A percentile compares a stretch with the other conserved stretches of the same genome.
These are phyloP conservation scores for Pedetes capensis DNA, from an alignment of 2,113 vertebrate genomes.

Conservation along the genomic window DNA sequence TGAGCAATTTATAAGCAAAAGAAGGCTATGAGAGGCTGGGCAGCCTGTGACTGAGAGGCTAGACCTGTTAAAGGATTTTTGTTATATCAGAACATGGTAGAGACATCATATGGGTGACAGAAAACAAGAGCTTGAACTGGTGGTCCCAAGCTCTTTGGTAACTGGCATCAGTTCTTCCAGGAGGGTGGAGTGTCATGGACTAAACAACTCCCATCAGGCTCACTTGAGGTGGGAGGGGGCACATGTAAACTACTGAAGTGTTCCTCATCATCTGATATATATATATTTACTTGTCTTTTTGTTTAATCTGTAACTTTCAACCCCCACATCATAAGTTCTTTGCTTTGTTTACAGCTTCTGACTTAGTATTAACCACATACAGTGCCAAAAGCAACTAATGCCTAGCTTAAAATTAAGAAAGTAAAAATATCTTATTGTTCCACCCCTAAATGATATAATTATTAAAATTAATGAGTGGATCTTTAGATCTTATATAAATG, in stretches of 20 bases:
- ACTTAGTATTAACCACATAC: neutral
- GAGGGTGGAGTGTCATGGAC: neutral
- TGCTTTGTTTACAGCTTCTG: neutral
- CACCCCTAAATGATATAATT: neutral
- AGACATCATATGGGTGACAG: too few species aligned
- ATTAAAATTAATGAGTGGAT: neutral
- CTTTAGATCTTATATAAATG: neutral
- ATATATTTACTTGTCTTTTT: neutral
- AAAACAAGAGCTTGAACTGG: neutral
- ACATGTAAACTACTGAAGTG: neutral
- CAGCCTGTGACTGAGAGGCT: neutral
- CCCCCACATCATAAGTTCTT: neutral
- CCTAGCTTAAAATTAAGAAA: slow-evolving; percentile 17
- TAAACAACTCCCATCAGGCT: too few species aligned
- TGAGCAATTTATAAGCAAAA: neutral
- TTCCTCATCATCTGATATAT: too few species aligned
- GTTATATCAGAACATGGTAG: neutral
- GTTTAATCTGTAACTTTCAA: neutral
- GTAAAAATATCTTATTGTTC: neutral
- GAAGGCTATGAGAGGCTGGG: too few species aligned
- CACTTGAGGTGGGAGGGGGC: too few species aligned
- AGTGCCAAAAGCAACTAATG: neutral
- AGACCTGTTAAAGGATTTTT: neutral
- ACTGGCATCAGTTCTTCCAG: neutral
- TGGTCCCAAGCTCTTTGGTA: neutral